phyloP scores from a whole-genome alignment of 2,113 vertebrate genomes.

The Sorex araneus region DNA sequence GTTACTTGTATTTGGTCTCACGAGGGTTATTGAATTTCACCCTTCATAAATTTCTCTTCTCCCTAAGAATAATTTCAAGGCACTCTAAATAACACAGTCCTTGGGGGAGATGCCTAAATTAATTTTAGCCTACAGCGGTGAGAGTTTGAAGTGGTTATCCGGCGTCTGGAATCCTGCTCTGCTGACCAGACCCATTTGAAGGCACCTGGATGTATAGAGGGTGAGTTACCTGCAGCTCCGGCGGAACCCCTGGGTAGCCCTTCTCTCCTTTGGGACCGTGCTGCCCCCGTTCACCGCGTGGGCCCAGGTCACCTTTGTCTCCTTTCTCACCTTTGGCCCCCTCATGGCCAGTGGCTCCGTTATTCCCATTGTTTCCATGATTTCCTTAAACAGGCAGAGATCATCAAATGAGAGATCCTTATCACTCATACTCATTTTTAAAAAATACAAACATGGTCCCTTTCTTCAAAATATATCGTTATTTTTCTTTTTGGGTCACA shows the following conservation, averaged over 20 bases:
- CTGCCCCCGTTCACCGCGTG: conserved; percentile 90
- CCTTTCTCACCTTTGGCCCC: conserved; percentile 92
- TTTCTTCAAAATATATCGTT: neutral
- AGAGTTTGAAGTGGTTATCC: neutral
- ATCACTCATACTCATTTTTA: neutral
- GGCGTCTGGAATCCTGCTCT: too few species aligned
- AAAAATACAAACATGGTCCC: neutral
- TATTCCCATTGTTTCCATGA: conserved; percentile 93
- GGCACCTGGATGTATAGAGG: fast-evolving
- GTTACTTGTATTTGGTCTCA: neutral
- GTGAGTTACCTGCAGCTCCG: conserved; percentile 90
- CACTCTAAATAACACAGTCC: neutral
- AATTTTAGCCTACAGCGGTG: neutral
- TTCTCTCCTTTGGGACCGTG: conserved; percentile 92
- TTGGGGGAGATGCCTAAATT: neutral
- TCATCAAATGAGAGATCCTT: neutral
- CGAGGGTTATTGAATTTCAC: neutral
- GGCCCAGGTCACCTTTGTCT: conserved; percentile 91
- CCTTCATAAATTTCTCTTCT: neutral
- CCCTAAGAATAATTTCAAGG: neutral
- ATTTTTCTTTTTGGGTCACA: too few species aligned
- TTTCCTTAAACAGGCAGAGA: conserved; percentile 88
- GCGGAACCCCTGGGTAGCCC: conserved; percentile 90
- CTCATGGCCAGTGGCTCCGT: conserved; percentile 91
- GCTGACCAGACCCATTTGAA: neutral